Conservation (phyloP, 23 tunicate genomes). For the Halocynthia roretzi region DNA sequence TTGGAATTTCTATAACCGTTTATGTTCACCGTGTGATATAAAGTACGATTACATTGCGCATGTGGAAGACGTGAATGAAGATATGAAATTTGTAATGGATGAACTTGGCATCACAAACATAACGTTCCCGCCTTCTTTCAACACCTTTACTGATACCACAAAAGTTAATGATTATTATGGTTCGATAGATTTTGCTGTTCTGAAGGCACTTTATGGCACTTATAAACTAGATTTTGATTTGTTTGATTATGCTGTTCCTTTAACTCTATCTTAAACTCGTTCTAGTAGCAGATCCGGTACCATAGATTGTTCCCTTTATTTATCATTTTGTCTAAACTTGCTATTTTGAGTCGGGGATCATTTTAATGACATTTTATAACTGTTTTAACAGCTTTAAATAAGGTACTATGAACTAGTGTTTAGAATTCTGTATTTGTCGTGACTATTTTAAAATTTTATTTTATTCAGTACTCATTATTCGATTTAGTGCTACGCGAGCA, state of each 20-base stretch:
- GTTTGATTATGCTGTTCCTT: not conserved
- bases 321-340: no score
- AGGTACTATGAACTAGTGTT: no score
- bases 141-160: constrained; percentile 8
- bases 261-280: no score
- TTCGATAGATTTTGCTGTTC: not conserved
- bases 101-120: not conserved
- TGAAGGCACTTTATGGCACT: not conserved
- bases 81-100: not conserved
- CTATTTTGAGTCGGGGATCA: no score
- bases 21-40: constrained; percentile 13
- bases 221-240: constrained; percentile 14
- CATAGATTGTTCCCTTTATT: no score
- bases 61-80: not conserved
- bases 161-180: constrained; percentile 9
- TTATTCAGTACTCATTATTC: no score
- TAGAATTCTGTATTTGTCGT: no score
- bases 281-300: no score
- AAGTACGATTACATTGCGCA: constrained; percentile 11
- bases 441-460: no score
- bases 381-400: no score
- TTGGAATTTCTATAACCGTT: constrained; percentile 19
- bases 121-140: constrained; percentile 11
- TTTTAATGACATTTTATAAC: no score
- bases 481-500: no score